These are phyloP conservation scores for Drosophila neotestacea DNA, from an alignment of 2,888 invertebrate genomes.

Conservation along the genomic window DNA sequence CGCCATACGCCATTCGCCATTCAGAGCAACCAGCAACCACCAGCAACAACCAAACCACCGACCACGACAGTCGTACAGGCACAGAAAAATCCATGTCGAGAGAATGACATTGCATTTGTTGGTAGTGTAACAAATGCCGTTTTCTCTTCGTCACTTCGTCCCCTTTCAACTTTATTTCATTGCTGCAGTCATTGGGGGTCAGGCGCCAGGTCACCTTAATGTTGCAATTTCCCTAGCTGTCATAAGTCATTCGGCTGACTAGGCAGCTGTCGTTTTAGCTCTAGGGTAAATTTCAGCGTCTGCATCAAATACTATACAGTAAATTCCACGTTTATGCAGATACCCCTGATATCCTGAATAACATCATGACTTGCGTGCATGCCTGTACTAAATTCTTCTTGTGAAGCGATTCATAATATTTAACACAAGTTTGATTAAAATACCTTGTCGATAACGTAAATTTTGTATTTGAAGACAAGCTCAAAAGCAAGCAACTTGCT, in stretches of 20 bases:
- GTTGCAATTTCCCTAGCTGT: slow-evolving; percentile 62
- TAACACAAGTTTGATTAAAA: background rate
- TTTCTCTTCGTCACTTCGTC: background rate
- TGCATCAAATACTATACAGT: slow-evolving; percentile 1
- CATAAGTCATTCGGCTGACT: slow-evolving; percentile 65
- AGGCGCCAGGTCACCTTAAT: slow-evolving; percentile 43
- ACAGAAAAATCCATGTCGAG: slow-evolving; percentile 43
- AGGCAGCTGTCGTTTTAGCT: slow-evolving; percentile 56
- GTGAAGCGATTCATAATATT: background rate
- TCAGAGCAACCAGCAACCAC: background rate
- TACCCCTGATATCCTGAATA: slow-evolving; percentile 2
- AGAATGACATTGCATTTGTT: slow-evolving; percentile 56
- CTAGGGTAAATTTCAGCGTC: slow-evolving; percentile 5
- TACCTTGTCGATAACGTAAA: background rate
- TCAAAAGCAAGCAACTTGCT: background rate
- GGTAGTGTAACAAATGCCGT: slow-evolving; percentile 26
- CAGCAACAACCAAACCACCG: slow-evolving; percentile 1
- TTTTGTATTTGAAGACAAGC: background rate
- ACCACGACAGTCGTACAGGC: slow-evolving; percentile 15
- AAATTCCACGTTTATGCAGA: slow-evolving; percentile 10
- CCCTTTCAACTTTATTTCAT: slow-evolving; percentile 40
- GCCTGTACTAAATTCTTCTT: background rate
- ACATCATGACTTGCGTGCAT: slow-evolving; percentile 10
- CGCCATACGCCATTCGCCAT: background rate
- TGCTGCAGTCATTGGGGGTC: slow-evolving; percentile 3